Percentiles rank a stretch among this genome's conserved stretches.
Evolutionary conservation across 2,797 vertebrate genomes (phyloP).

Genomic region (Amphiprion clarkii): DNA sequence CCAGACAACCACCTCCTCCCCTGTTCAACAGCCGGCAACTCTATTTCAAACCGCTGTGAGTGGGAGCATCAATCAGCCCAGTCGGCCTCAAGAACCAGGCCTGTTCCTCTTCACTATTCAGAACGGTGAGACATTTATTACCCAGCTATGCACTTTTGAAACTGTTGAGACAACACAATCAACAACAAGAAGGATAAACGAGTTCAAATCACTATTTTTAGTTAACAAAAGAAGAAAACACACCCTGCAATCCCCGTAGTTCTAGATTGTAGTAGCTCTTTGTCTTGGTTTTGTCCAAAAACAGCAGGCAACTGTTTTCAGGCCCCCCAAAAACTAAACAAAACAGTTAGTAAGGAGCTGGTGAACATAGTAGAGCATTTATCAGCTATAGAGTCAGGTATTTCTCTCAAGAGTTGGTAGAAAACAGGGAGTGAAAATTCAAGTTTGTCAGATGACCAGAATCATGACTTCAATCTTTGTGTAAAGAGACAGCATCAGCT

Average conservation of each 20-base stretch:
- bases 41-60: constrained; percentile 91
- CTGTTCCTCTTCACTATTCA: constrained; percentile 97
- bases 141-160: neutral
- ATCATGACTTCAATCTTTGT: too few species aligned
- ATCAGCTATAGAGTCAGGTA: neutral
- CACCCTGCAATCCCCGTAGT: too few species aligned
- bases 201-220: neutral
- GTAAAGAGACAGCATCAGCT: too few species aligned
- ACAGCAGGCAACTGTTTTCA: neutral
- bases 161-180: neutral
- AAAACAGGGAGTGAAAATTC: neutral
- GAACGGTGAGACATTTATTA: constrained; percentile 87
- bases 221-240: neutral
- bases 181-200: neutral
- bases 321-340: too few species aligned
- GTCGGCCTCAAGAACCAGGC: constrained; percentile 90
- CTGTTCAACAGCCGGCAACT: constrained; percentile 90
- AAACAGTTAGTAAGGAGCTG: too few species aligned
- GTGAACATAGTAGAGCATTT: neutral
- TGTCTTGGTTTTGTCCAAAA: neutral
- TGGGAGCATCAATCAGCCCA: constrained; percentile 90
- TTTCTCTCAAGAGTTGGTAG: neutral
- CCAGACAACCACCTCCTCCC: constrained; percentile 89
- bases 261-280: neutral
- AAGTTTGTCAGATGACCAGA: too few species aligned